Conservation (phyloP, 2,113 vertebrate species). For the Centropristis striata region DNA sequence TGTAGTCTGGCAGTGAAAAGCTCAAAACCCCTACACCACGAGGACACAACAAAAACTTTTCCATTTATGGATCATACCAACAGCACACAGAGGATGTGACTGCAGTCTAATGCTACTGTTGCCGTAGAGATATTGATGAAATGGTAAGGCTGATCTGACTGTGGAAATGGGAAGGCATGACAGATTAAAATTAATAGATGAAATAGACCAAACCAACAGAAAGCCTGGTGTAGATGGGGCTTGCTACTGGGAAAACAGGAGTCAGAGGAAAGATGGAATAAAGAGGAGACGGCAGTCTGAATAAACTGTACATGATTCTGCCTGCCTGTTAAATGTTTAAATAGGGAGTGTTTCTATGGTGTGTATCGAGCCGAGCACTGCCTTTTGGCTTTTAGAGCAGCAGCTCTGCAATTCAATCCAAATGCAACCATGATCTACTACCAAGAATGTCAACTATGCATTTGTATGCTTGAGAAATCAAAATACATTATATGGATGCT, state of each 20-base stretch:
- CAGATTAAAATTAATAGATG: background rate
- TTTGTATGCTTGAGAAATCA: background rate
- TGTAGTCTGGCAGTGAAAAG: background rate
- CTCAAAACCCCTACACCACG: constrained; percentile 1
- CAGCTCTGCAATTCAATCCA: constrained; percentile 5
- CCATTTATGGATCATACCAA: background rate
- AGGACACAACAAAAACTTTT: background rate
- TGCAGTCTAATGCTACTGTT: background rate
- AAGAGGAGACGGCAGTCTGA: constrained; percentile 17
- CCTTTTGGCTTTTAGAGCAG: constrained; percentile 34
- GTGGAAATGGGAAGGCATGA: background rate
- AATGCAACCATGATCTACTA: constrained; percentile 15
- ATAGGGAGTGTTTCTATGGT: constrained; percentile 36
- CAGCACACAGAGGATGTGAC: background rate
- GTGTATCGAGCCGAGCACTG: constrained; percentile 15
- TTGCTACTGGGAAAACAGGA: background rate
- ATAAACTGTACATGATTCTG: constrained; percentile 35
- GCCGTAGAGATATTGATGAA: background rate
- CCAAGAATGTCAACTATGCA: background rate
- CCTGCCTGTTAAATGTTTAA: constrained; percentile 69
- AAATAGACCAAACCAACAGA: background rate
- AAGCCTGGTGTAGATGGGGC: background rate
- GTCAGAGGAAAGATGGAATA: background rate
- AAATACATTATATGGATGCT: background rate
- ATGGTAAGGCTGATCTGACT: background rate